Evolutionary conservation across 2,113 vertebrate genomes (phyloP), one percentile per base, ranked within the genome.

Genomic region (Sminthopsis crassicaudata): DNA sequence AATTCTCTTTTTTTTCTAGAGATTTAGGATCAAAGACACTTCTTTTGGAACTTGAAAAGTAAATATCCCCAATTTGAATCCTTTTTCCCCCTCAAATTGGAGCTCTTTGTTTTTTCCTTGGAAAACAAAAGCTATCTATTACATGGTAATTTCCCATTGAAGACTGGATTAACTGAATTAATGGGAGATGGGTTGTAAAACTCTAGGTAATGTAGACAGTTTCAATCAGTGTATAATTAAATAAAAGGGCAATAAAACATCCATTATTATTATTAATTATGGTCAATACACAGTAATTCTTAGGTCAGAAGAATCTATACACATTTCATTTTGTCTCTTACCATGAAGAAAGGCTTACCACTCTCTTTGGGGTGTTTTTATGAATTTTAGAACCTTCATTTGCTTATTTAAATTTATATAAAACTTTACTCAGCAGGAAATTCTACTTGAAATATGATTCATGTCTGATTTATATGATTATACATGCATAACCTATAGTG

Each of bases 1-100:
- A 98, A 90, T 89, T 98, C 96, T 51, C 92, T 98, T 0, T 93
- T 84, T 67, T 98, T 97, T 96, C 94, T 97, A 95, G 94, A 95
- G 50, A 94, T 94, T 57, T 93, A 84, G 89, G 95, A 97, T 98
- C 93, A 96, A 97, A 98, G 95, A 96, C 53, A 93, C 57, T 14
- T 96, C 97, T 97, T 96, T 42, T 42, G 5, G 92, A 88, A 96
- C 48, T 97, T 98, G 76, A 24, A 96, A 95, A 90, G 53, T 91
- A 96, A 95, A 92, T 94, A 2, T 97, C 96, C 91, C 96, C 94
- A 94, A 93, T 50, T 95, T 96, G 50, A 95, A 93, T 95, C 76
- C 95, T 93, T 19, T 23, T 5, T 22, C 22, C 60, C 51, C 53
- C 92, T 36, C 60, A 22, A 67, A 90, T 94, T 96, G 91, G 76